Base-by-base conservation (phyloP, 2,797 vertebrate species). In the Lagodon rhomboides region DNA sequence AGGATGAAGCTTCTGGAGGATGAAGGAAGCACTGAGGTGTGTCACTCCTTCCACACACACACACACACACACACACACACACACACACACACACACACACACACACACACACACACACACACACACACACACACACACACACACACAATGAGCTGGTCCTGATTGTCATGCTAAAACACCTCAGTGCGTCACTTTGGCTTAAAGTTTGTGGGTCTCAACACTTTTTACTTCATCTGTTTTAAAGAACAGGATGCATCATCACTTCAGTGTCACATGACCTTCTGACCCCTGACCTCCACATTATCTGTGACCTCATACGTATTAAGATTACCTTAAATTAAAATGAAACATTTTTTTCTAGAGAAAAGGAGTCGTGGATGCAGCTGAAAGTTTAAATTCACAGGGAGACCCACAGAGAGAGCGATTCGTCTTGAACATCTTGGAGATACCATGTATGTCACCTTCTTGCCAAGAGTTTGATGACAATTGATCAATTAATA, bases 91-190 rank as follows among this genome's bases (percentile, higher is more conserved):
- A 17, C 61, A 22, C 60, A 27, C 77, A 12, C 68, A 64, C 78
- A 60, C 54, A 65, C 47, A 58, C 73, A 43, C 61, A 38, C 65
- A 55, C 79, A 59, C 71, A 68, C 79, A 54, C 61, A 47, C 73
- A 55, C 59, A 69, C 60, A 64, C 69, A 53, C 67, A 61, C 73
- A 70, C 83, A 85, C 82, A 85, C 82, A 67, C 88, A 87, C 85
- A 69, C 66, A n/a, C 64, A 70, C 80, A 86, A 63, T 64, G 68
- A 69, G 56, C 67, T 12, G 20, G 23, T 23, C 53, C 38, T 53
- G 53, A 91, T 94, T 95, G 90, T 95, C 79, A 94, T 93, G 93
- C 82, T 89, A 93, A 94, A 80, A 70, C 63, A 75, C 59, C 62
- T 72, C 65, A 2, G 30, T 9, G 68, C 74, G 76, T 82, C 4